A percentile compares a stretch with the other conserved stretches of the same genome.
Evolutionary conservation across 2,113 vertebrate species (phyloP).

Genomic region (Seriola rivoliana): DNA sequence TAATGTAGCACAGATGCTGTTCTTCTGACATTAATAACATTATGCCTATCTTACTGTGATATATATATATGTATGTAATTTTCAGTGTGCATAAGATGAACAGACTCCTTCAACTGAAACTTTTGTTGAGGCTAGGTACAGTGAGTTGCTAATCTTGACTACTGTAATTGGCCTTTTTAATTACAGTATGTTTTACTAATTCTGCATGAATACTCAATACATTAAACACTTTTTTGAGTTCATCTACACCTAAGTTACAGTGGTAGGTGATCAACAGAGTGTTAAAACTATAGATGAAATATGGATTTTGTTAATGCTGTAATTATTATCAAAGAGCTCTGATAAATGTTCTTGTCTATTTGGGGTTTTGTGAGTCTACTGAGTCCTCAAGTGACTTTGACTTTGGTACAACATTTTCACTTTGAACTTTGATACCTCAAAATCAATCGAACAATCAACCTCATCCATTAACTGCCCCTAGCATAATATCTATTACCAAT

Average conservation of each 20-base stretch:
- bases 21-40: constrained; percentile 51
- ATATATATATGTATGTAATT: constrained; percentile 47
- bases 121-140: constrained; percentile 1
- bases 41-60: constrained; percentile 66
- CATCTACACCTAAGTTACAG: not conserved
- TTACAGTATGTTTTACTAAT: constrained; percentile 36
- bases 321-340: constrained; percentile 29
- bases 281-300: not conserved
- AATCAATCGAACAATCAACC: constrained; percentile 54
- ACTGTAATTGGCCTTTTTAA: constrained; percentile 40
- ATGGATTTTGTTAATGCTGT: constrained; percentile 35
- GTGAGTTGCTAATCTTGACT: constrained; percentile 27
- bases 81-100: constrained; percentile 45
- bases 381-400: constrained; percentile 25
- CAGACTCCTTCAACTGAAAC: constrained; percentile 25
- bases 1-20: constrained; percentile 66
- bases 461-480: constrained; percentile 30
- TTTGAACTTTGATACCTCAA: constrained; percentile 67
- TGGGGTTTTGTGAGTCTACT: constrained; percentile 40
- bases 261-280: constrained; percentile 10
- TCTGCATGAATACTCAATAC: constrained; percentile 42
- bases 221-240: constrained; percentile 10
- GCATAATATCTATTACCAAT: constrained; percentile 12
- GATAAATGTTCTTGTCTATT: constrained; percentile 28
- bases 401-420: constrained; percentile 40